Conservation (phyloP, 2,888 invertebrate species). For the Acrobasis consociella region DNA sequence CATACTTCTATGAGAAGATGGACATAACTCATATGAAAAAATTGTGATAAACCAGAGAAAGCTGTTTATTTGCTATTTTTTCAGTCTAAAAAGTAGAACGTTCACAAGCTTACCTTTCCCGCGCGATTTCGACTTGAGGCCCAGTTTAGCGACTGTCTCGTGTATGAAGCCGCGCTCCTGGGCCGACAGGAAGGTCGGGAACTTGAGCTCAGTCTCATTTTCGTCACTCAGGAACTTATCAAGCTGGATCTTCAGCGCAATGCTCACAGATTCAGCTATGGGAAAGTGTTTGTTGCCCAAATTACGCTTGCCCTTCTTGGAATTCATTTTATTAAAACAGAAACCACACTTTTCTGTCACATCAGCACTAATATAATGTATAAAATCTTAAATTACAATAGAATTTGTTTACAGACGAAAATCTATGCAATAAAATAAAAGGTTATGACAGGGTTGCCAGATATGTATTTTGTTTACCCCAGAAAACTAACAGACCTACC, state of each 20-base stretch:
- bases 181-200: conserved; percentile 89
- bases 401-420: conserved; percentile 13
- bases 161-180: conserved; percentile 92
- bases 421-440: conserved; percentile 6
- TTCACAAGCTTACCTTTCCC: conserved; percentile 85
- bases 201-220: conserved; percentile 79
- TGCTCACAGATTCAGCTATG: conserved; percentile 76
- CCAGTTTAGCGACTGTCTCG: conserved; percentile 85
- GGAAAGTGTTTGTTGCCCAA: conserved; percentile 72
- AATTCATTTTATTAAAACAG: conserved; percentile 56
- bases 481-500: too few species aligned
- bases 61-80: conserved; percentile 1
- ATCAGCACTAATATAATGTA: not conserved
- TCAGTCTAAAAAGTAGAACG: conserved; percentile 13
- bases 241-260: conserved; percentile 74
- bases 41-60: not conserved
- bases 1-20: too few species aligned
- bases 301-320: conserved; percentile 68
- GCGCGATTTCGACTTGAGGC: conserved; percentile 90
- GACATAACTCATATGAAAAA: not conserved
- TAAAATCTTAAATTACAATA: not conserved
- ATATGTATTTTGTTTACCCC: not conserved
- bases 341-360: not conserved
- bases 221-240: conserved; percentile 75
- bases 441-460: not conserved